Evolutionary conservation across 2,888 invertebrate species (phyloP).

Genomic region (Cremastobaeus sp.): DNA sequence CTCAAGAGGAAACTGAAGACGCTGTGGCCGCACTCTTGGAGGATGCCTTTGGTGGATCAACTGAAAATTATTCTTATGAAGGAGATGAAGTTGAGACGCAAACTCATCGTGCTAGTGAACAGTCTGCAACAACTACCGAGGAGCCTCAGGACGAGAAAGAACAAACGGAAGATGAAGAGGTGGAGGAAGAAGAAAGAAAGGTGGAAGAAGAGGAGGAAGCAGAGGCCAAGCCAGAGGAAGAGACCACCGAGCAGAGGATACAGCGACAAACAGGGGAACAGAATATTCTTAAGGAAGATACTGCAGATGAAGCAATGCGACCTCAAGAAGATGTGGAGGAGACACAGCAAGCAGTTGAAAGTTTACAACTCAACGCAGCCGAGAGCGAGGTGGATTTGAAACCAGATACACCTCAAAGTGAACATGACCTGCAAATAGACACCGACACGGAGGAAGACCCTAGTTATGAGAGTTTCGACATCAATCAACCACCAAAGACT

Average conservation of each 20-base stretch:
- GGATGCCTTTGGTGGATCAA: constrained; percentile 87
- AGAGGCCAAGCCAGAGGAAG: constrained; percentile 84
- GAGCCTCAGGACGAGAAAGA: constrained; percentile 49
- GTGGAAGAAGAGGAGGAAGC: constrained; percentile 82
- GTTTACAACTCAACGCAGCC: constrained; percentile 83
- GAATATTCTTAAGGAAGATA: constrained; percentile 61
- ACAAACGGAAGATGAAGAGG: constrained; percentile 12
- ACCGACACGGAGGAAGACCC: constrained; percentile 89
- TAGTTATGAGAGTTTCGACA: constrained; percentile 79
- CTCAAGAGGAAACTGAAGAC: constrained; percentile 95
- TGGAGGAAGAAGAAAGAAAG: constrained; percentile 57
- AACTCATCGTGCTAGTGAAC: constrained; percentile 77
- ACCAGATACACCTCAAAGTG: constrained; percentile 91
- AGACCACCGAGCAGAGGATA: too few species aligned
- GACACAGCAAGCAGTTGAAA: constrained; percentile 90
- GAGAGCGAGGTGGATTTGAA: constrained; percentile 80
- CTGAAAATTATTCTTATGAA: constrained; percentile 77
- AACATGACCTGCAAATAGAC: constrained; percentile 90
- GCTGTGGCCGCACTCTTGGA: constrained; percentile 93
- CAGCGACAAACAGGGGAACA: constrained; percentile 59
- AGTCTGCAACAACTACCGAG: constrained; percentile 66
- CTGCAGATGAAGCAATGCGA: constrained; percentile 64
- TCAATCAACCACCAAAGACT: constrained; percentile 80
- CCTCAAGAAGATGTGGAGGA: constrained; percentile 89
- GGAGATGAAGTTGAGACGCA: constrained; percentile 79